A percentile compares a stretch with the other conserved stretches of the same genome.
phyloP scores from a whole-genome alignment of 2,888 invertebrate species.

The Urechis unicinctus region DNA sequence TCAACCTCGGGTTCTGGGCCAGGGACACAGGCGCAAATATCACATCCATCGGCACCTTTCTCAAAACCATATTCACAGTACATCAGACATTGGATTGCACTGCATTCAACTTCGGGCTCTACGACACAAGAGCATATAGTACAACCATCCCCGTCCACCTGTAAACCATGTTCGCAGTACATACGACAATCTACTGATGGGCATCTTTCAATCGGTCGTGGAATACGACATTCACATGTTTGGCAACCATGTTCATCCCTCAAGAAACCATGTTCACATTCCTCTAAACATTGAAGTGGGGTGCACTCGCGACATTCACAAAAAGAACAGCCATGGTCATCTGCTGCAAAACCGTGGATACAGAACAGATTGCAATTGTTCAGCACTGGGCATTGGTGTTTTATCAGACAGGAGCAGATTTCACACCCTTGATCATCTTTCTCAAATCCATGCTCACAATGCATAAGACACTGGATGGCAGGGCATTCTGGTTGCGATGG shows the following conservation, averaged over 20 bases:
- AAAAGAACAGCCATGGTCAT: conserved; percentile 5
- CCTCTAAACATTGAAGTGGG: neutral
- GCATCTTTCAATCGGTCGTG: no score
- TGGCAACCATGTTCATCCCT: conserved; percentile 4
- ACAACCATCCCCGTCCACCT: conserved; percentile 8
- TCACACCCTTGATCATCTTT: conserved; percentile 7
- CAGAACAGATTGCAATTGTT: conserved; percentile 6
- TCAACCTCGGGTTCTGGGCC: no score
- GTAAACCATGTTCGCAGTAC: conserved; percentile 11
- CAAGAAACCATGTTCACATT: conserved; percentile 8
- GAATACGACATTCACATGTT: neutral
- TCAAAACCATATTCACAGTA: conserved; percentile 13
- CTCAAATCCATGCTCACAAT: conserved; percentile 10
- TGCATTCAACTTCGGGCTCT: neutral
- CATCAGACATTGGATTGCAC: conserved; percentile 4
- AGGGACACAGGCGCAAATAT: conserved; percentile 6
- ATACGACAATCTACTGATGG: neutral
- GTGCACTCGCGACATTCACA: conserved; percentile 5
- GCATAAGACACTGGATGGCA: neutral
- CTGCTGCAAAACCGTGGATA: conserved; percentile 7
- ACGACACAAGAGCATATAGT: conserved; percentile 2
- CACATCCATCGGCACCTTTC: conserved; percentile 11
- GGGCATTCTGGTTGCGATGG: neutral
- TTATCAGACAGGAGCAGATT: conserved; percentile 4
- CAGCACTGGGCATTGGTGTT: neutral